These are phyloP conservation scores for Halyomorpha halys DNA, from an alignment of 1,140 invertebrate species.

Conservation along the genomic window DNA sequence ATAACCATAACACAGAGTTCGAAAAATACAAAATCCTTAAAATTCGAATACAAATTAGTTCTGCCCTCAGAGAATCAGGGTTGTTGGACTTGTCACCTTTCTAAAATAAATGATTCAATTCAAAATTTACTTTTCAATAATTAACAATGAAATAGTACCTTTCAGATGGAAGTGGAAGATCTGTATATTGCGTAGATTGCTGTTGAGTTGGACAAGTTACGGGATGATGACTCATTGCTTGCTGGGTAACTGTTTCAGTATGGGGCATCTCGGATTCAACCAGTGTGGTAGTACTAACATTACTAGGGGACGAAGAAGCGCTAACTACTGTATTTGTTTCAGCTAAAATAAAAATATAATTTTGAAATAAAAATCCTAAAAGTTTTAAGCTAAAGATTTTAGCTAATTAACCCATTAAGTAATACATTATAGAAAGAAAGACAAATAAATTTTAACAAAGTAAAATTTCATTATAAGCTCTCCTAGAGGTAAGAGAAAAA, in stretches of 20 bases:
- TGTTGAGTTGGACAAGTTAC: not conserved
- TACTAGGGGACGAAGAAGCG: slow-evolving; percentile 57
- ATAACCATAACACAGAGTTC: no score
- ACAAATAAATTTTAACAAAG: not conserved
- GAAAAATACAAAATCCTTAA: no score
- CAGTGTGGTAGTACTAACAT: slow-evolving; percentile 57
- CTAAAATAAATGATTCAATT: no score
- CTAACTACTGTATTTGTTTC: slow-evolving; percentile 38
- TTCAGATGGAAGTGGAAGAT: not conserved
- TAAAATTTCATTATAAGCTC: no score
- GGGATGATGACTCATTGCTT: not conserved
- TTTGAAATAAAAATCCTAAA: not conserved
- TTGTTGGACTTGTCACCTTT: no score
- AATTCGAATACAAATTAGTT: no score
- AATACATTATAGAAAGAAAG: not conserved
- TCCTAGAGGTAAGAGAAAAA: no score
- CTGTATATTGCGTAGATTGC: not conserved
- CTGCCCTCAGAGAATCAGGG: no score
- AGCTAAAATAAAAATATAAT: not conserved
- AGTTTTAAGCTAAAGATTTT: slow-evolving; percentile 4
- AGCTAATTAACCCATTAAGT: not conserved
- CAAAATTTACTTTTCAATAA: no score
- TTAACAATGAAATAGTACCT: not conserved
- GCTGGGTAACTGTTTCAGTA: slow-evolving; percentile 27
- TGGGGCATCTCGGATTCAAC: slow-evolving; percentile 39